Percentiles rank a stretch among this genome's conserved stretches.
Evolutionary conservation across 1,140 invertebrate species (phyloP).

Genomic region (Eriocheir sinensis): DNA sequence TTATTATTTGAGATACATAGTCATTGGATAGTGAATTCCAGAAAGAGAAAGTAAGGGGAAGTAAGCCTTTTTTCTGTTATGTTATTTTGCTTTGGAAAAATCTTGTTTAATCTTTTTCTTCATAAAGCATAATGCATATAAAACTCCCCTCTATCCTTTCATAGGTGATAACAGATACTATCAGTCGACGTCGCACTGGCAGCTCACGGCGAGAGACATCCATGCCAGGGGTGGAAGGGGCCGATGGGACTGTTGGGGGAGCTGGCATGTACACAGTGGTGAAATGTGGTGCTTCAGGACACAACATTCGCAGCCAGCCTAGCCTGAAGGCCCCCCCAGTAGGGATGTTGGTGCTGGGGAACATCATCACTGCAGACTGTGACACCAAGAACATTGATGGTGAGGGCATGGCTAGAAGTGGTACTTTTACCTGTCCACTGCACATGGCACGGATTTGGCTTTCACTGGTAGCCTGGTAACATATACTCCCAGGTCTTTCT

Average conservation of each 20-base stretch:
- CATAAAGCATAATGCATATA: too few relatives aligned
- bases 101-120: neutral
- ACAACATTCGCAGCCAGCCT: constrained; percentile 89
- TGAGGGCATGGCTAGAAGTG: too few relatives aligned
- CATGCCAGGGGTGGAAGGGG: constrained; percentile 37
- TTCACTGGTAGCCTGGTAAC: too few relatives aligned
- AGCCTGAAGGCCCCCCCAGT: constrained; percentile 89
- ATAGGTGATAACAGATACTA: constrained; percentile 76
- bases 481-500: too few relatives aligned
- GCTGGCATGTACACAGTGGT: constrained; percentile 86
- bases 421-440: too few relatives aligned
- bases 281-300: constrained; percentile 91
- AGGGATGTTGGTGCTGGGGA: constrained; percentile 89
- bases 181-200: constrained; percentile 58
- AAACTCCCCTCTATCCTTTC: neutral
- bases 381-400: constrained; percentile 81
- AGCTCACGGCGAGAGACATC: constrained; percentile 34
- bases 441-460: too few relatives aligned
- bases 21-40: too few relatives aligned
- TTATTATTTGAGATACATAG: too few relatives aligned
- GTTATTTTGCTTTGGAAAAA: too few relatives aligned
- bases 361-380: constrained; percentile 86
- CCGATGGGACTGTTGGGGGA: constrained; percentile 79
- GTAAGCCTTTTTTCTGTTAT: too few relatives aligned
- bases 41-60: too few relatives aligned